phyloP scores from a whole-genome alignment of 2,888 invertebrate species.

The Volucella inanis region DNA sequence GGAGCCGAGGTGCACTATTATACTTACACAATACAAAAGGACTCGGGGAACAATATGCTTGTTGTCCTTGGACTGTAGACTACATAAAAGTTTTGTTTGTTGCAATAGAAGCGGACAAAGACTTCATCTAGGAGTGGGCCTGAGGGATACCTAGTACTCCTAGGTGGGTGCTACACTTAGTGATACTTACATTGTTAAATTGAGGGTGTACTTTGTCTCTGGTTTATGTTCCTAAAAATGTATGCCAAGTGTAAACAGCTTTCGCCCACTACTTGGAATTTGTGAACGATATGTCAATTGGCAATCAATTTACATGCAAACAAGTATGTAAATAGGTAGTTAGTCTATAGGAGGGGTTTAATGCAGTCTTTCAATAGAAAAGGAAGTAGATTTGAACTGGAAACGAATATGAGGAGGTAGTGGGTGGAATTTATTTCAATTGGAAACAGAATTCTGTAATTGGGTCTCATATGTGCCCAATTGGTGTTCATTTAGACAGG shows the following conservation, averaged over 20 bases:
- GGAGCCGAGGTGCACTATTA: background rate
- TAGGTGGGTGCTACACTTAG: too few relatives aligned
- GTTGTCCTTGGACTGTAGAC: constrained; percentile 12
- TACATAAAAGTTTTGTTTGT: background rate
- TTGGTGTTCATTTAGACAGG: too few relatives aligned
- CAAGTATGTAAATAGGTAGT: background rate
- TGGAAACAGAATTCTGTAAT: too few relatives aligned
- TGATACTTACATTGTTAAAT: too few relatives aligned
- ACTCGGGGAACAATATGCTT: background rate
- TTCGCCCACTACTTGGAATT: constrained; percentile 12
- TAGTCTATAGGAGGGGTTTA: too few relatives aligned
- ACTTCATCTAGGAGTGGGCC: background rate
- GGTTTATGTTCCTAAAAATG: background rate
- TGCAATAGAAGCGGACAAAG: background rate
- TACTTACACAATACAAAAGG: background rate
- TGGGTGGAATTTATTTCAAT: too few relatives aligned
- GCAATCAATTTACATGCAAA: constrained; percentile 17
- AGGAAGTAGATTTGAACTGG: too few relatives aligned
- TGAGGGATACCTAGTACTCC: background rate
- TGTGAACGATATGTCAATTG: constrained; percentile 12
- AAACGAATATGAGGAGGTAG: too few relatives aligned
- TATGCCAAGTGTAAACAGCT: constrained; percentile 20
- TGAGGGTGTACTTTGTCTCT: too few relatives aligned
- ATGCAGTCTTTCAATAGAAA: too few relatives aligned
- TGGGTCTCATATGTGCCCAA: too few relatives aligned